Evolutionary conservation across 2,888 invertebrate genomes (phyloP).

Genomic region (Cryptus armator): DNA sequence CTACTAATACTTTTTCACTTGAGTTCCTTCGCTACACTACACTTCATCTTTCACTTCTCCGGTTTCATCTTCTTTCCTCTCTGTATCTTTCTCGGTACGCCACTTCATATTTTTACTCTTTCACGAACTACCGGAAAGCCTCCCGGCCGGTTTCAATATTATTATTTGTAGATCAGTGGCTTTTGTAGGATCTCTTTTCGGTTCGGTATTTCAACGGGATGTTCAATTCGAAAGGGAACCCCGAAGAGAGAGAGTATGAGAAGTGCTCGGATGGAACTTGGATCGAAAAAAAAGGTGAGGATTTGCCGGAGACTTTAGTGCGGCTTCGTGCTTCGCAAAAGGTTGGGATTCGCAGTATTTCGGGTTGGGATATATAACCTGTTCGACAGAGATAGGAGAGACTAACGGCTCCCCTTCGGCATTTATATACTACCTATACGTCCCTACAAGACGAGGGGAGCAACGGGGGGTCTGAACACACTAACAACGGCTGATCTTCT

Average conservation of each 20-base stretch:
- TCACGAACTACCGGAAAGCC: neutral
- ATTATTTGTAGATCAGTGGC: slow-evolving; percentile 26
- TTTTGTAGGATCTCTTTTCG: slow-evolving; percentile 22
- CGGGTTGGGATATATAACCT: slow-evolving; percentile 19
- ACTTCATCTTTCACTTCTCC: slow-evolving; percentile 11
- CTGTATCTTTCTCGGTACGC: neutral
- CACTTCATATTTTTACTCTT: slow-evolving; percentile 13
- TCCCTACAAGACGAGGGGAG: neutral
- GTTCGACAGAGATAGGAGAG: slow-evolving; percentile 57
- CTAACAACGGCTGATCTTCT: slow-evolving; percentile 41
- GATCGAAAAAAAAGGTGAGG: slow-evolving; percentile 53
- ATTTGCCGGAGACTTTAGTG: slow-evolving; percentile 54
- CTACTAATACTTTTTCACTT: slow-evolving; percentile 17
- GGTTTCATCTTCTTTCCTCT: neutral
- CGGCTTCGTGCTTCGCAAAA: slow-evolving; percentile 36
- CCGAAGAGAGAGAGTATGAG: slow-evolving; percentile 8
- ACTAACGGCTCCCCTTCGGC: slow-evolving; percentile 21
- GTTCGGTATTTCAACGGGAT: slow-evolving; percentile 17
- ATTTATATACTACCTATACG: slow-evolving; percentile 43
- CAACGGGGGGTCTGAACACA: neutral
- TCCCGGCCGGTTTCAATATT: slow-evolving; percentile 17
- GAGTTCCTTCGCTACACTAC: neutral
- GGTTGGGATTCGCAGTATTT: slow-evolving; percentile 45
- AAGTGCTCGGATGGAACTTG: slow-evolving; percentile 14
- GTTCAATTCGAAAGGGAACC: neutral